Evolutionary conservation across 2,888 invertebrate species (phyloP), one percentile per base, ranked within the genome.

Genomic region (Thecophora atra): DNA sequence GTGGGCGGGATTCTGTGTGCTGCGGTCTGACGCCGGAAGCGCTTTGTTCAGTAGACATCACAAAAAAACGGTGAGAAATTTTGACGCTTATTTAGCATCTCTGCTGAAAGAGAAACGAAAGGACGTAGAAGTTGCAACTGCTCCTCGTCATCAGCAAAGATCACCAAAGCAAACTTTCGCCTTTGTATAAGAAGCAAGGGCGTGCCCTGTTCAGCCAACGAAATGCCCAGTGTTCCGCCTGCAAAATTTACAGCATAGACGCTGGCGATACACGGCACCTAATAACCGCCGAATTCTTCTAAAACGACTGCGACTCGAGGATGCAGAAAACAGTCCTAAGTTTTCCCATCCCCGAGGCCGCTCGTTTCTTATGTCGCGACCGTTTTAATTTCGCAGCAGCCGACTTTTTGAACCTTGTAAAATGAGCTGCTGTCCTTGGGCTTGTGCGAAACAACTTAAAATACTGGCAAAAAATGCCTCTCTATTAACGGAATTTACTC

Each of bases 31-130:
- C 71, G 60, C 69, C 44, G 26, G 47, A 21, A 51, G 52, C 42
- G 28, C 69, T 70, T 63, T 62, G 62, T 64, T 70, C 58, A 66
- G 47, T 63, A 44, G 24, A 2, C 44, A 37, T 21, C 21, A 56
- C 47, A 52, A 54, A 19, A 64, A 44, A 69, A 73, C 65, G 56
- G 74, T 79, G 79, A 11, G 37, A 74, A 79, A 78, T 79, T 82
- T 81, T 79, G 82, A 81, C 81, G 81, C 80, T 82, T 82, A 81
- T 81, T 81, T 81, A 78, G 78, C 76, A 75, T 72, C 75, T 74
- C 78, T 66, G 17, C 24, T 8, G 19, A 15, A 7, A 47, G 21
- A 21, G 11, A 13, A 44, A 8, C 24, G 6, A 54, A n/a, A 8
- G 17, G 47, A n/a, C n/a, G n/a, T n/a, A n/a, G n/a, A n/a, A n/a